These are phyloP conservation scores for Peromyscus aztecus DNA, from an alignment of 2,797 vertebrate genomes.

Conservation along the genomic window DNA sequence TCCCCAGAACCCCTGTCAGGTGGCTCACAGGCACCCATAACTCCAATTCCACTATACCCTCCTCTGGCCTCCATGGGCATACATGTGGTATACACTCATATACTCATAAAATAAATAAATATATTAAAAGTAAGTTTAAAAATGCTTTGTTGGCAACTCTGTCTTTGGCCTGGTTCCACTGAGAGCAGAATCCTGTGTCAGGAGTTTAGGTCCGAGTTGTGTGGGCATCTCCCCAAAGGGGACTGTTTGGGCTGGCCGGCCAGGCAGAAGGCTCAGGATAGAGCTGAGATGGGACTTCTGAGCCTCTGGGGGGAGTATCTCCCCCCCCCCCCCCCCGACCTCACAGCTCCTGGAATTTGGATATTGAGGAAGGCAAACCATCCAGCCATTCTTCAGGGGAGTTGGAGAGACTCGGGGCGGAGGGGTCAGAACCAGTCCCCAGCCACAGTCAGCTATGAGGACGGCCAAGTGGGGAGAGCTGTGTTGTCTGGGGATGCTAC, in stretches of 20 bases:
- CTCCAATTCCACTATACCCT: neutral
- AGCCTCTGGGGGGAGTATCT: neutral
- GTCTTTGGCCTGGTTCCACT: neutral
- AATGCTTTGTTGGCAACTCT: neutral
- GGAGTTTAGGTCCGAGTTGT: neutral
- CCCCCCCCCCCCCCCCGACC: rapidly evolving
- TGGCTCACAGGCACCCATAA: neutral
- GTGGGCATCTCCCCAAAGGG: neutral
- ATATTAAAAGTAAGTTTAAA: neutral
- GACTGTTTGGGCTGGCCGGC: neutral
- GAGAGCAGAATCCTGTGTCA: neutral
- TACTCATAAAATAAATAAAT: no score
- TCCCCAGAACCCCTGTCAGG: neutral
- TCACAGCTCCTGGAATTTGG: neutral
- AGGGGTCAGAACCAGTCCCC: neutral
- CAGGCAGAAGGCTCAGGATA: neutral
- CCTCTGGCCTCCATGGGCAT: neutral
- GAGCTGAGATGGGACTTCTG: neutral
- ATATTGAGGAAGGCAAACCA: neutral
- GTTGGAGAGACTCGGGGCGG: neutral
- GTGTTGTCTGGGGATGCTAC: neutral
- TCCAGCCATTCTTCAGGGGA: neutral
- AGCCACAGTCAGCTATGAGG: neutral
- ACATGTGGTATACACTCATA: neutral
- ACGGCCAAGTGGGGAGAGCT: neutral